phyloP scores from a whole-genome alignment of 1,140 invertebrate genomes.

The Pygmarrhopalites habei region DNA sequence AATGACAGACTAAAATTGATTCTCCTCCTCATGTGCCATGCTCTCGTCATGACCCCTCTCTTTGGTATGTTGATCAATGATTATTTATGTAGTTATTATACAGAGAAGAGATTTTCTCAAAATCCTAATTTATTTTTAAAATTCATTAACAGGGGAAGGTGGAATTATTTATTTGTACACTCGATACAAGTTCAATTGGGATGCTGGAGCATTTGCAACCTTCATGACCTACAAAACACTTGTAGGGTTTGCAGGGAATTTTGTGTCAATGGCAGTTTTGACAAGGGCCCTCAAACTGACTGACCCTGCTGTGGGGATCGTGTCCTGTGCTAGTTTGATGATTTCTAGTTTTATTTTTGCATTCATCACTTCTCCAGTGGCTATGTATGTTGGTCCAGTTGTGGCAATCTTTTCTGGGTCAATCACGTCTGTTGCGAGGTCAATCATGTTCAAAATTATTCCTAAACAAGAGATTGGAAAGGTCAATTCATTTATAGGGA shows the following conservation, averaged over 20 bases:
- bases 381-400: conserved; percentile 52
- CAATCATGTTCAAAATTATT: background rate
- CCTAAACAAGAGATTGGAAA: background rate
- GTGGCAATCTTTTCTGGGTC: background rate
- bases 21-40: conserved; percentile 23
- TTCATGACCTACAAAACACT: background rate
- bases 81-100: too few relatives aligned
- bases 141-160: too few relatives aligned
- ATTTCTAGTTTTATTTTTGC: conserved; percentile 70
- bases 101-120: too few relatives aligned
- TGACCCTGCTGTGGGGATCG: background rate
- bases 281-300: background rate
- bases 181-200: background rate
- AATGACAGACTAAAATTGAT: conserved; percentile 19
- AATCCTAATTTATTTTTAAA: too few relatives aligned
- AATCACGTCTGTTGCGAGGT: background rate
- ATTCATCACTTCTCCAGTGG: conserved; percentile 63
- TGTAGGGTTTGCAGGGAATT: background rate
- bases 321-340: conserved; percentile 52
- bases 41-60: background rate
- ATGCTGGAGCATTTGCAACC: background rate
- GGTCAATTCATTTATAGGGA: background rate
- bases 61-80: too few relatives aligned
- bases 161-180: background rate
- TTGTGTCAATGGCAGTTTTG: background rate